These are phyloP conservation scores for Amphimallon solstitiale DNA, from an alignment of 2,888 invertebrate genomes.

Conservation along the genomic window DNA sequence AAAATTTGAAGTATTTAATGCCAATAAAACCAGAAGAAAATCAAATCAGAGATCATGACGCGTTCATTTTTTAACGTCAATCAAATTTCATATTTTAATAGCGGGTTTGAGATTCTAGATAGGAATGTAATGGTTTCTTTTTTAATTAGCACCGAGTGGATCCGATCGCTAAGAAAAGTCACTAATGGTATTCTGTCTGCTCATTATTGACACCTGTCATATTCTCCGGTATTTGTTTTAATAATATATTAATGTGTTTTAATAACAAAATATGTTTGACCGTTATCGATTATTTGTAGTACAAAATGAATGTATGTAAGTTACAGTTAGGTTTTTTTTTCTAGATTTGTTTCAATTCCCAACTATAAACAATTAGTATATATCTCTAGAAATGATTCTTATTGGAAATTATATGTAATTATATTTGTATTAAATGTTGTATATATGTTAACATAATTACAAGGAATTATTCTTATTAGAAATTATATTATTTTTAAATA, in stretches of 20 bases:
- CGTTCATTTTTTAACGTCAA: constrained; percentile 47
- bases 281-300: not conserved
- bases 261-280: constrained; percentile 9
- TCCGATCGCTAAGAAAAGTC: constrained; percentile 4
- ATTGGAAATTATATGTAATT: not conserved
- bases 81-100: constrained; percentile 51
- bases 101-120: constrained; percentile 44
- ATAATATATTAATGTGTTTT: constrained; percentile 21
- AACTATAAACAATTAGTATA: too few relatives aligned
- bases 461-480: too few relatives aligned
- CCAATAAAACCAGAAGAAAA: constrained; percentile 29
- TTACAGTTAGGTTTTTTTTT: not conserved
- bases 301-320: too few relatives aligned
- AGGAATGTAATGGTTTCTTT: constrained; percentile 22
- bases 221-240: constrained; percentile 22
- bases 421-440: too few relatives aligned
- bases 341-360: not conserved
- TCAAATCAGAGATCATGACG: constrained; percentile 50
- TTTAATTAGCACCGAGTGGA: constrained; percentile 32
- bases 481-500: too few relatives aligned
- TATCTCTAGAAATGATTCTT: not conserved
- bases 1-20: constrained; percentile 5
- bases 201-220: constrained; percentile 35
- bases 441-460: too few relatives aligned
- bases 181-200: constrained; percentile 14